Percentiles rank a stretch among this genome's conserved stretches.
Conservation (phyloP, 2,888 invertebrate species). For the Thalpophila matura region DNA sequence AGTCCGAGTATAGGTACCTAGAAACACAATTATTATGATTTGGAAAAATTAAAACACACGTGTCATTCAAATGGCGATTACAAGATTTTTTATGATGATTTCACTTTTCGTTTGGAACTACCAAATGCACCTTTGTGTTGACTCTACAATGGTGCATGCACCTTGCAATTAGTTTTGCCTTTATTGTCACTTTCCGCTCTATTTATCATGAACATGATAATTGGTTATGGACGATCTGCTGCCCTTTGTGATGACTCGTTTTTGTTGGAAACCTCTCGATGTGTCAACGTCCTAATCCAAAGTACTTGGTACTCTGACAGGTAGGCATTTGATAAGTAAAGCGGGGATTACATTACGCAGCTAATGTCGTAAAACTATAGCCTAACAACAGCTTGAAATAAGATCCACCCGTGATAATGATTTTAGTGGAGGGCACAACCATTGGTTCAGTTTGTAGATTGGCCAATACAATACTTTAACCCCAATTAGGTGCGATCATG, state of each 20-base stretch:
- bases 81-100: constrained; percentile 2
- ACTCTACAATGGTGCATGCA: constrained; percentile 33
- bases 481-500: too few relatives aligned
- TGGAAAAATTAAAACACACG: constrained; percentile 19
- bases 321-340: constrained; percentile 1
- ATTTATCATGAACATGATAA: constrained; percentile 60
- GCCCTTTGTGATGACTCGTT: constrained; percentile 53
- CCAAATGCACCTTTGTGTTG: constrained; percentile 28
- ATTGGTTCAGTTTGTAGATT: too few relatives aligned
- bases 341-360: too few relatives aligned
- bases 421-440: too few relatives aligned
- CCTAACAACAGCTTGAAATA: too few relatives aligned
- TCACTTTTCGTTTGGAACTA: constrained; percentile 8
- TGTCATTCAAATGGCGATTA: not conserved
- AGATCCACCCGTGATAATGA: too few relatives aligned
- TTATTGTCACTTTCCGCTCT: constrained; percentile 69
- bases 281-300: constrained; percentile 16
- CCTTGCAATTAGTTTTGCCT: constrained; percentile 59
- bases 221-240: constrained; percentile 65
- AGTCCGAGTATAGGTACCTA: too few relatives aligned
- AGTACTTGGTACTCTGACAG: constrained; percentile 1
- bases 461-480: too few relatives aligned
- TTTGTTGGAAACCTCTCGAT: constrained; percentile 20
- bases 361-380: too few relatives aligned
- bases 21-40: constrained; percentile 29